A percentile compares a stretch with the other conserved stretches of the same genome.
phyloP scores from a whole-genome alignment of 2,888 invertebrate genomes.

The Eupithecia centaureata region DNA sequence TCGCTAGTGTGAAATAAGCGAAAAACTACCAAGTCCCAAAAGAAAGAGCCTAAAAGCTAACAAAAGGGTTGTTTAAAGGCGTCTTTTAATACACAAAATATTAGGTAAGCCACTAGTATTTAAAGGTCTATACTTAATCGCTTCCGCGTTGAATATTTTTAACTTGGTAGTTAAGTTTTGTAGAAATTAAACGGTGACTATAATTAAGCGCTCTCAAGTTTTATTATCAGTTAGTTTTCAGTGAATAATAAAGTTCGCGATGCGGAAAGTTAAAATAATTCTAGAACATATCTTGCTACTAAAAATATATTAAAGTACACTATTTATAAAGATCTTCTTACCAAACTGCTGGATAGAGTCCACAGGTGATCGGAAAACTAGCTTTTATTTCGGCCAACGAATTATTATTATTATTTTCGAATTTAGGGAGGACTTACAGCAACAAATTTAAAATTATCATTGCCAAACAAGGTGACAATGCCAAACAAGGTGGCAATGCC shows the following conservation, averaged over 20 bases:
- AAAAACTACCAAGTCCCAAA: neutral
- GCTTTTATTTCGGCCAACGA: too few species aligned
- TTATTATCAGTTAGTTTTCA: slow-evolving; percentile 70
- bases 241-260: too few species aligned
- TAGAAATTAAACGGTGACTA: slow-evolving; percentile 53
- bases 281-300: neutral
- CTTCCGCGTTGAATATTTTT: slow-evolving; percentile 27
- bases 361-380: too few species aligned
- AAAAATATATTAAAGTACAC: neutral
- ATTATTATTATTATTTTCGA: too few species aligned
- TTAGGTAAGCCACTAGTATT: neutral
- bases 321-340: too few species aligned
- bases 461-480: too few species aligned
- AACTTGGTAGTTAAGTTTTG: slow-evolving; percentile 37
- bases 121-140: neutral
- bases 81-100: neutral
- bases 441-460: too few species aligned
- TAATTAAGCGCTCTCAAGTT: slow-evolving; percentile 64
- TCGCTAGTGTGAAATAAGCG: too few species aligned
- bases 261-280: slow-evolving; percentile 56
- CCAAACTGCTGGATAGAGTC: too few species aligned
- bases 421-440: too few species aligned
- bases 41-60: neutral
- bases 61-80: neutral
- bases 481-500: too few species aligned